phyloP scores from a whole-genome alignment of 2,797 vertebrate genomes.

The Cheirogaleus major region DNA sequence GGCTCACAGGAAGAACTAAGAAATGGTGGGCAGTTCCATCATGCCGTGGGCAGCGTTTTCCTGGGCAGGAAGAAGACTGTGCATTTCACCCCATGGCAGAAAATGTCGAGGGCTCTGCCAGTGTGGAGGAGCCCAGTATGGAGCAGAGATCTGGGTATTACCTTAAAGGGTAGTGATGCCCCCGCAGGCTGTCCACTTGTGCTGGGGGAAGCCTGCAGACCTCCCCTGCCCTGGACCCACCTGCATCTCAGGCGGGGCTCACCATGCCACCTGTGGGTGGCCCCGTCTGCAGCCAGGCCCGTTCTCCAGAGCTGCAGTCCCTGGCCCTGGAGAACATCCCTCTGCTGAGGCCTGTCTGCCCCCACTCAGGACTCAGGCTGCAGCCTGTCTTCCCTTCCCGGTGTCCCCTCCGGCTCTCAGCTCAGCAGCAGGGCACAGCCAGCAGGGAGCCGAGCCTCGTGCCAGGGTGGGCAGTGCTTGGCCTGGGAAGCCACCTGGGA shows the following conservation, averaged over 20 bases:
- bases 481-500: not conserved
- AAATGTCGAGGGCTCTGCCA: not conserved
- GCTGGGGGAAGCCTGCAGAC: not conserved
- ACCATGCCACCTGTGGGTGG: rapidly evolving
- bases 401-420: not conserved
- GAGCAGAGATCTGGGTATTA: not conserved
- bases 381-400: not conserved
- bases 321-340: rapidly evolving
- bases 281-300: not conserved
- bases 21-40: not conserved
- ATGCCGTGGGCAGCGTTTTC: not conserved
- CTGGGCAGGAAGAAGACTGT: not conserved
- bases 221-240: rapidly evolving
- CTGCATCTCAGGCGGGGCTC: not conserved
- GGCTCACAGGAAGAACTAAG: not conserved
- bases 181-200: rapidly evolving
- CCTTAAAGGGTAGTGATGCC: not conserved
- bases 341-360: not conserved
- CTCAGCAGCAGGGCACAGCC: not conserved
- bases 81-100: not conserved
- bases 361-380: not conserved
- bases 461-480: not conserved
- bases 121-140: not conserved
- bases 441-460: rapidly evolving
- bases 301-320: not conserved